phyloP scores from a whole-genome alignment of 2,888 invertebrate genomes.

The Aricia artaxerxes region DNA sequence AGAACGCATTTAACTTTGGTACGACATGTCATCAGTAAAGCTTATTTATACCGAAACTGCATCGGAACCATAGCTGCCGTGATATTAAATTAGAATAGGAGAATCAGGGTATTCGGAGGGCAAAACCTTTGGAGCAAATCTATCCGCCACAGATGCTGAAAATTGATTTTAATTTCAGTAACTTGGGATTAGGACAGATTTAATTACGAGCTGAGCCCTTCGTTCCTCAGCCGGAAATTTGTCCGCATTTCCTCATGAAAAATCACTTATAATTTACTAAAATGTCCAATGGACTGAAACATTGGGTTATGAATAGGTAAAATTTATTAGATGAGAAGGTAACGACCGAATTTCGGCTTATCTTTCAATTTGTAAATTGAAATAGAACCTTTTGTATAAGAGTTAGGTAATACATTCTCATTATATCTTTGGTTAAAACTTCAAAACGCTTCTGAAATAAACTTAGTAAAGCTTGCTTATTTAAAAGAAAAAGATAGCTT shows the following conservation, averaged over 20 bases:
- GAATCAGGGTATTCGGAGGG: neutral
- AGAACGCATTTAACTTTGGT: no score
- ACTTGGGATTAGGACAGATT: slow-evolving; percentile 23
- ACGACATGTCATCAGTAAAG: no score
- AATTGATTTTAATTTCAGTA: slow-evolving; percentile 49
- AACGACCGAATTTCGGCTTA: neutral
- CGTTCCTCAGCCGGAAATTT: slow-evolving; percentile 25
- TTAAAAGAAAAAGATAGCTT: no score
- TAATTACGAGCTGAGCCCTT: slow-evolving; percentile 24
- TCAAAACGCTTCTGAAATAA: no score
- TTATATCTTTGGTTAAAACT: no score
- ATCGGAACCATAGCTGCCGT: neutral
- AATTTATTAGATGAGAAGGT: neutral
- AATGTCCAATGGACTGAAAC: neutral
- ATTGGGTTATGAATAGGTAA: neutral
- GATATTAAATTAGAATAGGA: neutral
- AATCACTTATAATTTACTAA: slow-evolving; percentile 6
- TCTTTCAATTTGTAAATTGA: neutral
- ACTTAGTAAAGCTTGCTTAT: no score
- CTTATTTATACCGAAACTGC: neutral
- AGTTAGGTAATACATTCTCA: no score
- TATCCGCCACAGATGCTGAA: slow-evolving; percentile 55
- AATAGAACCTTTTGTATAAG: no score
- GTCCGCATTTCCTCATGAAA: neutral
- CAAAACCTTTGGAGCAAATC: neutral